These are phyloP conservation scores for Semotilus atromaculatus DNA, from an alignment of 2,797 vertebrate genomes.

Conservation along the genomic window DNA sequence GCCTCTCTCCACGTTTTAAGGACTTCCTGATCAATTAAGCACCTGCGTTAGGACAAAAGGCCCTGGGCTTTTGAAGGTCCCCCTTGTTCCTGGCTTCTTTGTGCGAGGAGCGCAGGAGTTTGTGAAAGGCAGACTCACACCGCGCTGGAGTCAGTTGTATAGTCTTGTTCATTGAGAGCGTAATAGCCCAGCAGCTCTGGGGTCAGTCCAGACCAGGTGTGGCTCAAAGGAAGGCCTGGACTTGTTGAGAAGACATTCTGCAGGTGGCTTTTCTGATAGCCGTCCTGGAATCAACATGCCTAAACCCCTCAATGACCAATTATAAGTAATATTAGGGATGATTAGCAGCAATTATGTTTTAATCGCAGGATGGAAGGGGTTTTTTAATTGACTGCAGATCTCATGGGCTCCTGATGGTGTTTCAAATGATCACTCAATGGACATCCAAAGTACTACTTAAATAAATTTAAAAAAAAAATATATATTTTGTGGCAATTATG, in stretches of 20 bases:
- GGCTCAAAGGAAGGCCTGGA: slow-evolving; percentile 56
- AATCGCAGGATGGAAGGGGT: slow-evolving; percentile 53
- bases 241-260: slow-evolving; percentile 51
- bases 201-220: slow-evolving; percentile 54
- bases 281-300: slow-evolving; percentile 55
- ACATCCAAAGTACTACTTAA: slow-evolving; percentile 43
- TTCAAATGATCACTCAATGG: slow-evolving; percentile 37
- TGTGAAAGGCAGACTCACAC: slow-evolving; percentile 52
- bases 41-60: slow-evolving; percentile 67
- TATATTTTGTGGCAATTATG: slow-evolving; percentile 27
- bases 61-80: slow-evolving; percentile 56
- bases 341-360: slow-evolving; percentile 65
- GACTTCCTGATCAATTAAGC: slow-evolving; percentile 66
- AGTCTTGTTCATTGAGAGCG: slow-evolving; percentile 40
- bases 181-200: slow-evolving; percentile 59
- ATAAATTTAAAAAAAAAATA: slow-evolving; percentile 21
- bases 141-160: slow-evolving; percentile 51
- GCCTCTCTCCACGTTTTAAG: slow-evolving; percentile 56
- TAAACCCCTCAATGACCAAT: slow-evolving; percentile 62
- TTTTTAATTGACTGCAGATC: slow-evolving; percentile 59
- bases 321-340: slow-evolving; percentile 61
- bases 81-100: slow-evolving; percentile 48
- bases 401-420: slow-evolving; percentile 44
- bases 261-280: slow-evolving; percentile 58
- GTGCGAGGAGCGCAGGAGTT: slow-evolving; percentile 24